Base-by-base conservation (phyloP, 2,888 invertebrate genomes). In the Amphipoea oculea region DNA sequence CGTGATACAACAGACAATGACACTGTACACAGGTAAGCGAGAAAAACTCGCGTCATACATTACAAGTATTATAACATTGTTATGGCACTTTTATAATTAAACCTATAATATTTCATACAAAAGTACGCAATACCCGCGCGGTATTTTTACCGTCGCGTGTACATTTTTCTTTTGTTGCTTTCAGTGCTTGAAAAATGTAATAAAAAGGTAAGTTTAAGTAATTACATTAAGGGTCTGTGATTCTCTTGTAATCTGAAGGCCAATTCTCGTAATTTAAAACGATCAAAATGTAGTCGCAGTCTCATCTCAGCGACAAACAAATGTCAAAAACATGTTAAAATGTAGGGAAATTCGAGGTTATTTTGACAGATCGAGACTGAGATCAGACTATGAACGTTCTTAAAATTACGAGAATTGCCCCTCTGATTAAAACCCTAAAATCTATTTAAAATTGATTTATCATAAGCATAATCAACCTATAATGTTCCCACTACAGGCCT, bases 1-100 rank as follows among this genome's bases (percentile, higher is more conserved):
- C 79, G 78, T 80, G 80, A 83, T 69, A 81, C 85, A 86, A 77
- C 72, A 81, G 86, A 90, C 90, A 89, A 90, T 89, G 90, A 86
- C 89, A 89, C 82, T 89, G 88, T 72, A 83, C 75, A 75, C 81
- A 69, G 80, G 84, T 76, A 71, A 81, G 79, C 67, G 75, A 87
- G 79, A 85, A 86, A 87, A 87, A 76, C 65, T 74, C 81, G 72
- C 65, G 75, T 82, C 79, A 78, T 73, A 85, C 86, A 82, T 86
- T 76, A 78, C 73, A 79, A 79, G 72, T 73, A 78, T 83, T 79
- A 73, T 70, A 83, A 83, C 78, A 78, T 57, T 73, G 83, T 73
- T 84, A 77, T 67, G 73, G 83, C 73, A 78, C 66, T 86, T 83
- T 86, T 86, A 78, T 83, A 83, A 86, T 84, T 84, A 84, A 86